These are phyloP conservation scores for Drosophila kanekoi DNA, from an alignment of 2,888 invertebrate species.

Conservation along the genomic window DNA sequence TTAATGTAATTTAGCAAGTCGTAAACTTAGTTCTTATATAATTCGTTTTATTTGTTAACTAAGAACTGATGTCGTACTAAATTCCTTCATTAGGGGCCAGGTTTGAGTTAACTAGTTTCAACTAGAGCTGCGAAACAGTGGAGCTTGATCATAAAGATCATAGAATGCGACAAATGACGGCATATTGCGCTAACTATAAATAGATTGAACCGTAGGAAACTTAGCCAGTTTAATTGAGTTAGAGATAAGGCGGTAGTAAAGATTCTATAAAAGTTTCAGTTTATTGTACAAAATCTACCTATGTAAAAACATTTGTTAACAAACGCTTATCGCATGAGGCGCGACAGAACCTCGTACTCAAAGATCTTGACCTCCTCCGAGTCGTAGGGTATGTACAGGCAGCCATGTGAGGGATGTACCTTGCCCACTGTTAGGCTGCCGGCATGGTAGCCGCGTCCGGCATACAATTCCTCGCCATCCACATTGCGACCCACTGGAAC, in stretches of 20 bases:
- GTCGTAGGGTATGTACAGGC: constrained; percentile 85
- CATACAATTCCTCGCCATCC: constrained; percentile 89
- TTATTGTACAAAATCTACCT: constrained; percentile 49
- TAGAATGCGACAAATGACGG: background rate
- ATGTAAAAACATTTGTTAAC: constrained; percentile 18
- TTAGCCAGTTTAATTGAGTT: background rate
- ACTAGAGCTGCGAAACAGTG: constrained; percentile 47
- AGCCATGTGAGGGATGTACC: constrained; percentile 87
- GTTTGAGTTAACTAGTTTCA: constrained; percentile 21
- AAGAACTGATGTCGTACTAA: constrained; percentile 57
- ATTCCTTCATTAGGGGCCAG: constrained; percentile 52
- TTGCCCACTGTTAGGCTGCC: constrained; percentile 90
- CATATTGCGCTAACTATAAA: background rate
- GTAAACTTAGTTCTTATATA: constrained; percentile 51
- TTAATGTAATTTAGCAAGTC: constrained; percentile 44
- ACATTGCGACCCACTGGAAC: constrained; percentile 88
- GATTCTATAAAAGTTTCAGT: constrained; percentile 38
- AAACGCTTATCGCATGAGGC: constrained; percentile 57
- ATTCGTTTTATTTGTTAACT: constrained; percentile 63
- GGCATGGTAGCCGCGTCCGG: constrained; percentile 89
- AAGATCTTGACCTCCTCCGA: constrained; percentile 84
- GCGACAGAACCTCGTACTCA: constrained; percentile 85
- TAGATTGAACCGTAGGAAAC: constrained; percentile 17
- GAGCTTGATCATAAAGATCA: constrained; percentile 26
- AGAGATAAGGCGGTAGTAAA: constrained; percentile 40